Evolutionary conservation across 2,888 invertebrate genomes (phyloP).

Genomic region (Aspidapion aeneum): DNA sequence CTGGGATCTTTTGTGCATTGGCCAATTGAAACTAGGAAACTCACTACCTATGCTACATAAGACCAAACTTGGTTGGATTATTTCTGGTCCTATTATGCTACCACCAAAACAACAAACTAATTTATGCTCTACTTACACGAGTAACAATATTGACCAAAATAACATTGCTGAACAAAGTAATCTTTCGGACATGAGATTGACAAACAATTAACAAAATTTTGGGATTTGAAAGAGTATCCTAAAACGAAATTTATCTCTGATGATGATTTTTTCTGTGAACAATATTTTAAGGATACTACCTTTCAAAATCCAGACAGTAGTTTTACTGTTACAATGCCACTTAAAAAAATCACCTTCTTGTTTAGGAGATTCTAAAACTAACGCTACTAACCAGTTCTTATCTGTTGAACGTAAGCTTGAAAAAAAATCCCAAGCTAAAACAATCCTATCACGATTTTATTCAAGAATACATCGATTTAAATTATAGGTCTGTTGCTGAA

Average conservation of each 20-base stretch:
- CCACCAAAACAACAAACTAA: not conserved
- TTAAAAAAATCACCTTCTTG: slow-evolving; percentile 11
- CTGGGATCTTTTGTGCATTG: slow-evolving; percentile 14
- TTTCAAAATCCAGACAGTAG: slow-evolving; percentile 10
- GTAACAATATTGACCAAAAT: not conserved
- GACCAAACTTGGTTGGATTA: slow-evolving; percentile 19
- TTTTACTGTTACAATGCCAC: slow-evolving; percentile 20
- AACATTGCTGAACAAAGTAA: not conserved
- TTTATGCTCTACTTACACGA: not conserved
- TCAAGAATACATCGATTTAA: slow-evolving; percentile 19
- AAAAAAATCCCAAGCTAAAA: slow-evolving; percentile 17
- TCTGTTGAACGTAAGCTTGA: slow-evolving; percentile 24
- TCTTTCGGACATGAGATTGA: not conserved
- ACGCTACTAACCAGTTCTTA: slow-evolving; percentile 23
- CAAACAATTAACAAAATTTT: slow-evolving; percentile 17
- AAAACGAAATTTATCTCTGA: slow-evolving; percentile 9
- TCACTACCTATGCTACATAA: slow-evolving; percentile 18
- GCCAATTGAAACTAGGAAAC: slow-evolving; percentile 13
- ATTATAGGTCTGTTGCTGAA: slow-evolving; percentile 17
- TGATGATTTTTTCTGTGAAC: slow-evolving; percentile 21
- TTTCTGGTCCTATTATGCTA: slow-evolving; percentile 15
- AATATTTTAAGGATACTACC: slow-evolving; percentile 16
- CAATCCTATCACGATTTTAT: slow-evolving; percentile 21
- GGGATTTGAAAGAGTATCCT: slow-evolving; percentile 18
- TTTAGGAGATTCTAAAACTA: slow-evolving; percentile 22